A percentile compares a stretch with the other conserved stretches of the same genome.
Evolutionary conservation across 2,113 vertebrate genomes (phyloP).

Genomic region (Dermatemys mawii): DNA sequence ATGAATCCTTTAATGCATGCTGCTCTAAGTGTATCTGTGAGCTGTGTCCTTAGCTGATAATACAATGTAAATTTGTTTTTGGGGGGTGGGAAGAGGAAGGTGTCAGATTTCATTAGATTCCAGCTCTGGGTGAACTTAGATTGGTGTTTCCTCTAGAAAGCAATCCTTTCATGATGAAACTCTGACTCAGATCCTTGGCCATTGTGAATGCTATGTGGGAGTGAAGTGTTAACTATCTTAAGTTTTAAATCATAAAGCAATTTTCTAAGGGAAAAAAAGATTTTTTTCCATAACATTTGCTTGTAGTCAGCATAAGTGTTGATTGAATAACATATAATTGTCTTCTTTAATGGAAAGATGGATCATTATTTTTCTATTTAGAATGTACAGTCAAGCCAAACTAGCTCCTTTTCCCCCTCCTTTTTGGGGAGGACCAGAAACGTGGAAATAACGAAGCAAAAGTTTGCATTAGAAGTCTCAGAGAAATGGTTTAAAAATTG

Average conservation of each 20-base stretch:
- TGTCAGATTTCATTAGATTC: conserved; percentile 73
- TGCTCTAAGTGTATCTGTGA: conserved; percentile 43
- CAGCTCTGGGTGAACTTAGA: conserved; percentile 57
- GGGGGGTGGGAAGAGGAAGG: conserved; percentile 8
- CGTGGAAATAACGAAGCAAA: conserved; percentile 15
- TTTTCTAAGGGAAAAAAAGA: conserved; percentile 4
- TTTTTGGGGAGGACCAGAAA: conserved; percentile 7
- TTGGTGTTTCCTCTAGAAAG: conserved; percentile 65
- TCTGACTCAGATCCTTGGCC: conserved; percentile 52
- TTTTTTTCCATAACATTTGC: background rate
- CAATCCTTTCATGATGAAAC: conserved; percentile 62
- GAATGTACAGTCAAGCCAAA: background rate
- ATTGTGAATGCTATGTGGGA: background rate
- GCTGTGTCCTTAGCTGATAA: conserved; percentile 8
- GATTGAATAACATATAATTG: background rate
- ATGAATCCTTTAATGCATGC: background rate
- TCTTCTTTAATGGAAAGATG: background rate
- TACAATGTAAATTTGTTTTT: conserved; percentile 66
- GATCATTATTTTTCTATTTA: background rate
- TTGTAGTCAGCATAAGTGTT: background rate
- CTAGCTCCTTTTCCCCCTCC: background rate
- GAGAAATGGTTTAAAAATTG: conserved; percentile 17
- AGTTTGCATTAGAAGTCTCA: background rate
- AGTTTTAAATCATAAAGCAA: conserved; percentile 5
- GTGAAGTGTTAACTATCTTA: conserved; percentile 48